Evolutionary conservation across 2,113 vertebrate genomes (phyloP), one percentile per base, ranked within the genome.

Genomic region (Lota lota): DNA sequence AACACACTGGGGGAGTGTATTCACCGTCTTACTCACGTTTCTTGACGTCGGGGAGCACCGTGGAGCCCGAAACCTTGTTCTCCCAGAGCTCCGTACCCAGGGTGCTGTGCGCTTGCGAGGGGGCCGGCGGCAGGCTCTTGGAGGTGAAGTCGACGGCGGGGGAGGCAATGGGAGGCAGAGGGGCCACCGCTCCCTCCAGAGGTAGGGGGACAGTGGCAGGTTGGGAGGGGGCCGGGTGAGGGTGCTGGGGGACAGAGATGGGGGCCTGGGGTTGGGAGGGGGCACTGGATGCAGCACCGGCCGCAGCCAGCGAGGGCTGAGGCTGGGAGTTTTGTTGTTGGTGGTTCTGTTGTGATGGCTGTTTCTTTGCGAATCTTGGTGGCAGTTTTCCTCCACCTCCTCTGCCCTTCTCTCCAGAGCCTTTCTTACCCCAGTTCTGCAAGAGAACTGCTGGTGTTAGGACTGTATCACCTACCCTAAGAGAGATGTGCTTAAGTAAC

Each of bases 321-420:
- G 67, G 66, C 77, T 87, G 87, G 24, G 79, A 66, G n/a, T 77
- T 22, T 66, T 84, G 87, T 54, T 85, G 87, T 2, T 80, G 85
- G 54, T 70, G 74, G 84, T n/a, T 60, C 1, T 82, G 81, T 0
- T 93, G 93, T 0, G 84, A 79, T 87, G 94, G 84, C 77, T 96
- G 95, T 76, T 98, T 99, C 85, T 98, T 99, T 70, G 96, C 97
- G 93, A 99, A 98, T 75, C 97, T 90, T 28, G 97, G 97, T 11
- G 97, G 97, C 36, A 99, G 93, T 78, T 99, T 99, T 72, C 88
- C 89, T 61, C 95, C 94, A 51, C 92, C 93, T 75, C 92, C 93
- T 87, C 97, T 91, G 73, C 92, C 92, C 77, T 99, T 99, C 74
- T 99, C 97, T 0, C 88, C 91, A 1, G 94, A 91, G 74, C 93